Evolutionary conservation across 1,140 invertebrate genomes (phyloP), one percentile per base, ranked within the genome.

Genomic region (Apis mellifera): DNA sequence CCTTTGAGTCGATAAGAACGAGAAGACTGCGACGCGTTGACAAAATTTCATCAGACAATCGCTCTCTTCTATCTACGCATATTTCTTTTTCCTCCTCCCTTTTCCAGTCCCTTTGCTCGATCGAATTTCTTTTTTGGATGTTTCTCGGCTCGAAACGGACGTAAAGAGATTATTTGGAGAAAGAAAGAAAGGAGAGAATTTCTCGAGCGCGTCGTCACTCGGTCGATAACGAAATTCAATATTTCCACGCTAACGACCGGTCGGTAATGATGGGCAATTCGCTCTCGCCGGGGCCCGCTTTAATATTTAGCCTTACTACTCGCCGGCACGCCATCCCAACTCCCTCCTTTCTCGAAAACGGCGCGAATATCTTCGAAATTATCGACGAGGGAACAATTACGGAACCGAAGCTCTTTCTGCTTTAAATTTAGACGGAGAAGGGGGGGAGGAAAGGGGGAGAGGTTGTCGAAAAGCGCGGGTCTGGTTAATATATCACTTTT

Each of bases 241-340:
- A 92, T 91, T 91, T 92, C 89, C 59, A 76, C 82, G 86, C 83
- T 90, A 89, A 92, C 89, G 83, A 86, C 85, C 82, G 32, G 32
- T 42, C 32, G 82, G 84, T 91, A 92, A 91, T 92, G 89, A 90
- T 82, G 81, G 78, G 88, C 84, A 90, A 90, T 91, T 90, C 89
- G 84, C 79, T 57, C 70, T 86, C 87, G 86, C 75, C 79, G 89
- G 82, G 90, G 74, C 85, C 71, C 82, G 85, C 89, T 91, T 32
- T 93, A 91, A 92, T 92, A 92, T 92, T 93, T 92, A 91, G 90
- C 88, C 90, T 91, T 91, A 92, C 85, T 92, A 86, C 89, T 78
- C 71, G 82, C 48, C 82, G 89, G 79, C 91, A 92, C 91, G 91
- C 91, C 84, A 93, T 69, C 84, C 59, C 77, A 26, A 89, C 90